Evolutionary conservation across 2,888 invertebrate genomes (phyloP).

Genomic region (Tenthredo mesomela): DNA sequence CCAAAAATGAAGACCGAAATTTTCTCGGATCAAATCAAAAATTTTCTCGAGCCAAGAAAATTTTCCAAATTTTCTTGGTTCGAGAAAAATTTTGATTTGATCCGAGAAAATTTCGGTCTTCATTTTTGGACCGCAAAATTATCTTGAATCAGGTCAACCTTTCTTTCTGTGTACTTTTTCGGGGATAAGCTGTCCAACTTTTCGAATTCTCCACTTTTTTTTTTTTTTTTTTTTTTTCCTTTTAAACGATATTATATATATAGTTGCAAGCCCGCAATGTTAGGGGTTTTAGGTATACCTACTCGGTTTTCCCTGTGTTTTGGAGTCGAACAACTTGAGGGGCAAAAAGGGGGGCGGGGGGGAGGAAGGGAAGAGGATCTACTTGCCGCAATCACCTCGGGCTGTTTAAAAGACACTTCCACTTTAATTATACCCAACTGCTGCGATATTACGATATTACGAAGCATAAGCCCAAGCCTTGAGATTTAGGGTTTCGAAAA

Average conservation of each 20-base stretch:
- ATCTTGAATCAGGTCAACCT: too few species aligned
- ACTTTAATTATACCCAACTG: constrained; percentile 74
- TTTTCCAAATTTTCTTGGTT: too few species aligned
- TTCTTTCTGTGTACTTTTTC: too few species aligned
- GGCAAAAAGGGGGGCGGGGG: neutral
- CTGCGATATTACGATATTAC: constrained; percentile 73
- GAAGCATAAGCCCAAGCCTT: constrained; percentile 66
- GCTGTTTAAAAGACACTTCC: constrained; percentile 75
- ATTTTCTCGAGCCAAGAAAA: too few species aligned
- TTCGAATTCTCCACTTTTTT: neutral
- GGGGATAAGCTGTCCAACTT: neutral
- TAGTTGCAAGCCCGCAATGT: neutral
- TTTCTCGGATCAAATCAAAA: too few species aligned
- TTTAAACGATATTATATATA: too few species aligned
- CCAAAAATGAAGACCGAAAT: too few species aligned
- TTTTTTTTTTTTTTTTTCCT: too few species aligned
- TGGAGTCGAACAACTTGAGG: constrained; percentile 5
- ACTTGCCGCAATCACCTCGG: constrained; percentile 68
- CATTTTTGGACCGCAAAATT: too few species aligned
- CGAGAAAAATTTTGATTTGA: too few species aligned
- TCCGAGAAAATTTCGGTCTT: too few species aligned
- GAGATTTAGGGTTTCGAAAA: constrained; percentile 70
- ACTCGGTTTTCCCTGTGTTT: neutral
- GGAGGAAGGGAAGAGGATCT: too few species aligned
- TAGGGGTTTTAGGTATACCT: constrained; percentile 1